Evolutionary conservation across 1,140 invertebrate species (phyloP), one percentile per base, ranked within the genome.

Genomic region (Zaprionus africanus): DNA sequence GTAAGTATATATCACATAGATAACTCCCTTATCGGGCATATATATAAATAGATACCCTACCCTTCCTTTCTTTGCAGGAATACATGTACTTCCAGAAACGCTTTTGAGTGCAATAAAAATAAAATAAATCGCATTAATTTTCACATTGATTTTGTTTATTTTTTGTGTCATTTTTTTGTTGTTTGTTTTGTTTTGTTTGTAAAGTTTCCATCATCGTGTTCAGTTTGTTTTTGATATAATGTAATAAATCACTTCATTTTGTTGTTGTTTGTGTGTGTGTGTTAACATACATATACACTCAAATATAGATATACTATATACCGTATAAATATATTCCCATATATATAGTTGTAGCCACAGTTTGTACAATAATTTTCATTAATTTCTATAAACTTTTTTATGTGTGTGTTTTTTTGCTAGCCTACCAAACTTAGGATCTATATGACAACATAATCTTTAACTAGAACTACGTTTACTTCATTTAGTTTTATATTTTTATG

Each of bases 161-260:
- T 82, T 90, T 78, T 87, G 70, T 72, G 73, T 87, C 71, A 83
- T 90, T 81, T 84, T 80, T 83, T 81, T 22, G 22, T 83, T 64
- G 12, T 43, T 43, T 43, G 41, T 43, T 43, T 53, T 63, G 46
- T 54, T 67, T 67, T 46, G 17, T 76, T 64, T 73, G 70, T 81
- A 72, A 71, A 78, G 59, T 81, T 70, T 78, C 75, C 46, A 46
- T 46, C 41, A 38, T 38, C 13, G 67, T 77, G 54, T 66, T 79
- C 69, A 68, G 68, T 78, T 78, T 88, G 76, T 90, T 85, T 90
- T 90, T 85, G 80, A 68, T 85, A 85, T 85, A 82, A 86, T 86
- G 82, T 90, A 86, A 90, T 86, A 86, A 84, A 87, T 90, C 86
- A 90, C 86, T 90, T 90, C 82, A 82, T 76, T 88, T 86, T 72